Evolutionary conservation across 1,140 invertebrate genomes (phyloP), one percentile per base, ranked within the genome.

Genomic region (Heliconius eleuchia): DNA sequence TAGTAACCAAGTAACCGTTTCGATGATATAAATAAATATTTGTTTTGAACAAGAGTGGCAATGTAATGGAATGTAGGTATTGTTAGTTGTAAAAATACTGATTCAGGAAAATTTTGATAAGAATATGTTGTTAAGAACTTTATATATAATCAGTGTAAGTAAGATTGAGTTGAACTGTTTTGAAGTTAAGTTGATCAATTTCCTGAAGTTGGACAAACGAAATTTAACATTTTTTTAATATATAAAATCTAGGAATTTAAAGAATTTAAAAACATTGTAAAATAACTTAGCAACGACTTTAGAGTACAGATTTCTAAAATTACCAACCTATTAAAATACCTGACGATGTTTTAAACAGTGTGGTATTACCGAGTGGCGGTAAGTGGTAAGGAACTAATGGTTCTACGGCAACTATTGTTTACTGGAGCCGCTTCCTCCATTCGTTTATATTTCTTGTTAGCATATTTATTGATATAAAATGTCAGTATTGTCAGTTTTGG

Each of bases 1-100:
- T 81, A 76, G 85, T 73, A 70, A 76, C 57, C 73, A 60, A 60
- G 19, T 79, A 78, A 81, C 79, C 46, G 55, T 78, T 79, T 84
- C 80, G 79, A 74, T 80, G 73, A 80, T 82, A 79, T 81, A 83
- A 80, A 81, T 77, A 77, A 71, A 77, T 55, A 46, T 74, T 70
- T 80, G 76, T 76, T 77, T 72, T 66, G 60, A 16, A 27, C 60
- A 30, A 16, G 23, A 13, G 9, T 11, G 9, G 23, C 9, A 66
- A 18, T 66, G 23, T 66, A 66, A 30, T 27, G 27, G 60, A 66
- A 66, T 66, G 23, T 30, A 23, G 57, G 23, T 60, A 23, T 60
- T 60, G 57, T 60, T 13, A n/a, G 23, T 60, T 27, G 23, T 60
- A 18, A n/a, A n/a, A 46, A 16, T 46, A 52, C 50, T 52, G 18